phyloP scores from a whole-genome alignment of 1,140 invertebrate species.

The Aphelenchoides fujianensis region DNA sequence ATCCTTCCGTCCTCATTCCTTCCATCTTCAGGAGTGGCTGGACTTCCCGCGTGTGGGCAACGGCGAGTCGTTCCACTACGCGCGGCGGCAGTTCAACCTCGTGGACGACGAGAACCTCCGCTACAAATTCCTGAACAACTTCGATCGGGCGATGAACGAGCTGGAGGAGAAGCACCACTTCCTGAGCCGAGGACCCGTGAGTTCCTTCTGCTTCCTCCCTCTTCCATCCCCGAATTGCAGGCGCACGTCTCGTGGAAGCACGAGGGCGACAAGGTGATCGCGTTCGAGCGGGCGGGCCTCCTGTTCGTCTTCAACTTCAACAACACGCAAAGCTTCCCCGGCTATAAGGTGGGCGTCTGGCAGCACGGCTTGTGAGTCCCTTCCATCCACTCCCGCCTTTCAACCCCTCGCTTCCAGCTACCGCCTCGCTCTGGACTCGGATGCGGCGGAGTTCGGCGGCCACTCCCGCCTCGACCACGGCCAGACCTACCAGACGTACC shows the following conservation, averaged over 20 bases:
- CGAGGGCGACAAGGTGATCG: slow-evolving; percentile 89
- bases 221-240: slow-evolving; percentile 65
- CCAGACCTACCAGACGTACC: slow-evolving; percentile 71
- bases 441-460: slow-evolving; percentile 77
- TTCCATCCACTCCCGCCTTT: too few species aligned
- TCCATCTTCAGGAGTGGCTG: too few species aligned
- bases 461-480: slow-evolving; percentile 74
- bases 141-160: slow-evolving; percentile 86
- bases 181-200: slow-evolving; percentile 70
- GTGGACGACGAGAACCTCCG: slow-evolving; percentile 74
- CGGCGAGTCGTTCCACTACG: slow-evolving; percentile 93
- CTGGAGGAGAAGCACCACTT: slow-evolving; percentile 83
- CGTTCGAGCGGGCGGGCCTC: slow-evolving; percentile 84
- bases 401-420: slow-evolving; percentile 69
- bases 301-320: slow-evolving; percentile 98
- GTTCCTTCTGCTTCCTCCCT: slow-evolving; percentile 14
- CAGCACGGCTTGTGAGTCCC: slow-evolving; percentile 72
- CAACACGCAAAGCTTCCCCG: slow-evolving; percentile 82
- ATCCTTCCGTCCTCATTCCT: too few species aligned
- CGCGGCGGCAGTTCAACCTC: slow-evolving; percentile 87
- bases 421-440: slow-evolving; percentile 77
- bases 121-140: slow-evolving; percentile 89
- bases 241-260: slow-evolving; percentile 92
- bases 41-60: slow-evolving; percentile 95
- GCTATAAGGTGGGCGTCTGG: slow-evolving; percentile 77